These are phyloP conservation scores for Cantharis flavilabris DNA, from an alignment of 2,888 invertebrate genomes.

Conservation along the genomic window DNA sequence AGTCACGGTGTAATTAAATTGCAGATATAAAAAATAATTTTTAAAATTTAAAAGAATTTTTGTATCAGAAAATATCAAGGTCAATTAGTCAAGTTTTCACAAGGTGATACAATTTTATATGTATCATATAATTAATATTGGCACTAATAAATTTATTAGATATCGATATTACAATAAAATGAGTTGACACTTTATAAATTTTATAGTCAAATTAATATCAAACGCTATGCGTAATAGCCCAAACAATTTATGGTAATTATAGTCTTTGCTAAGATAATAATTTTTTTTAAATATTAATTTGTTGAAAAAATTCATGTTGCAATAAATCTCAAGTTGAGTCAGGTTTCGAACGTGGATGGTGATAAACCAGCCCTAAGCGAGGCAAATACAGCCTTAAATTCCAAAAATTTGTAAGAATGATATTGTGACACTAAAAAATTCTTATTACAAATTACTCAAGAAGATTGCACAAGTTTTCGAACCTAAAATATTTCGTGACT, in stretches of 20 bases:
- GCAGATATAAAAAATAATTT: background rate
- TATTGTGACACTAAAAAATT: background rate
- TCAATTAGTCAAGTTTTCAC: background rate
- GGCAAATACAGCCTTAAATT: background rate
- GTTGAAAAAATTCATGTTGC: background rate
- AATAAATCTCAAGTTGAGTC: background rate
- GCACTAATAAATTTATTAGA: background rate
- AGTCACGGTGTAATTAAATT: background rate
- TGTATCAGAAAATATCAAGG: background rate
- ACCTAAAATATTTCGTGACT: background rate
- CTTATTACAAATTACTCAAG: background rate
- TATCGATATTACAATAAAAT: background rate
- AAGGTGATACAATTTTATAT: background rate
- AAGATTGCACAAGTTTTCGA: background rate
- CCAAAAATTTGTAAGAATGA: background rate
- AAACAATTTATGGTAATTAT: background rate
- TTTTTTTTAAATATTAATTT: background rate
- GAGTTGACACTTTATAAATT: background rate
- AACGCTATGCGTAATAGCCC: background rate
- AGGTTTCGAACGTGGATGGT: background rate
- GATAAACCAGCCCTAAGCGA: background rate
- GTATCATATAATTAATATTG: background rate
- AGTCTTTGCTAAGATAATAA: background rate
- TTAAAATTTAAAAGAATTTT: background rate
- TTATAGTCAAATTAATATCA: background rate